Evolutionary conservation across 2,888 invertebrate species (phyloP).

Genomic region (Cancer borealis): DNA sequence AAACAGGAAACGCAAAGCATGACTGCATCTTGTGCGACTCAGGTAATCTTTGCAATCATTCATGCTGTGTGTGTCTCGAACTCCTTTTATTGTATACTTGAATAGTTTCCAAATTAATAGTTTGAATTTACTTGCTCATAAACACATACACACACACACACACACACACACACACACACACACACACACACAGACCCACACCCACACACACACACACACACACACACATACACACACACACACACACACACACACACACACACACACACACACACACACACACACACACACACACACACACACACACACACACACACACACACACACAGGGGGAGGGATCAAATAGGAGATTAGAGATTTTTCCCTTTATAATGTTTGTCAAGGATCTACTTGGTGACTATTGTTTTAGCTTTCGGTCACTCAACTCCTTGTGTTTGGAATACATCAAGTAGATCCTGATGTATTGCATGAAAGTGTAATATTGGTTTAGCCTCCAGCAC

Average conservation of each 20-base stretch:
- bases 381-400: too few species aligned
- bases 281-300: neutral
- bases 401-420: too few species aligned
- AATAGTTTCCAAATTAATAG: neutral
- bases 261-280: neutral
- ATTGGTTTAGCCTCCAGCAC: too few species aligned
- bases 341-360: too few species aligned
- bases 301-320: neutral
- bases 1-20: neutral
- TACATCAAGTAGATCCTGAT: too few species aligned
- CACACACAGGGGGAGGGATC: too few species aligned
- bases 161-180: neutral
- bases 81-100: too few species aligned
- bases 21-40: neutral
- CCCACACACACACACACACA: neutral
- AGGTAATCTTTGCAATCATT: too few species aligned
- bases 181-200: neutral
- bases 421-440: too few species aligned
- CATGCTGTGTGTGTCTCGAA: too few species aligned
- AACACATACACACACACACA: neutral
- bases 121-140: neutral
- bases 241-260: neutral
- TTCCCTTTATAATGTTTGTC: too few species aligned
- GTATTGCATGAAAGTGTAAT: too few species aligned
- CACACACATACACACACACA: neutral